A percentile compares a stretch with the other conserved stretches of the same genome.
These are phyloP conservation scores for Leptinotarsa undecemlineata DNA, from an alignment of 1,140 invertebrate genomes.

Conservation along the genomic window DNA sequence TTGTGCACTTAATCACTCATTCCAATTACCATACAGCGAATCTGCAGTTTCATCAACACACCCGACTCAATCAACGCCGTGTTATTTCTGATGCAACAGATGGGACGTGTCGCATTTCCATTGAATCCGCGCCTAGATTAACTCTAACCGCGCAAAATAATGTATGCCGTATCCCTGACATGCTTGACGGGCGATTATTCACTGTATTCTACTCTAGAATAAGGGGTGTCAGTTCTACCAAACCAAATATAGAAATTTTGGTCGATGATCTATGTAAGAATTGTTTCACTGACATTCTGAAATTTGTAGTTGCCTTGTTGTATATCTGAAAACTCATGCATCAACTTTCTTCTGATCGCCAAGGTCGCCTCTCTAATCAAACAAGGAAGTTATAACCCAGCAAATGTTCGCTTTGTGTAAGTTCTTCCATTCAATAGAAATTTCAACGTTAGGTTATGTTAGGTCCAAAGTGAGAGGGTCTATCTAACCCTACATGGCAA, in stretches of 20 bases:
- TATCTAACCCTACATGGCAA: no score
- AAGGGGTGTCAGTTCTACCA: background rate
- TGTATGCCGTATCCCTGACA: background rate
- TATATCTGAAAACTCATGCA: no score
- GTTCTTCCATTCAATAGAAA: no score
- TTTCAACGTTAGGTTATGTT: no score
- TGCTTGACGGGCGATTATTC: background rate
- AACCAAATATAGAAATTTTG: background rate
- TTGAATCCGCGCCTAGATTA: background rate
- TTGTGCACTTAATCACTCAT: background rate
- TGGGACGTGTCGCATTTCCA: background rate
- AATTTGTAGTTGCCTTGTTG: no score
- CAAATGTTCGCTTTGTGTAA: no score
- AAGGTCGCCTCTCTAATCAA: no score
- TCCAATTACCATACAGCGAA: background rate
- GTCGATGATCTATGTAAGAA: no score
- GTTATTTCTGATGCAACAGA: constrained; percentile 3
- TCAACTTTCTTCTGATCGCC: no score
- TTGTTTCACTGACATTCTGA: no score
- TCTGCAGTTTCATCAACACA: background rate
- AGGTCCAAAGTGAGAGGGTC: no score
- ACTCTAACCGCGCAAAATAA: constrained; percentile 1
- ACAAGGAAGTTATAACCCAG: no score
- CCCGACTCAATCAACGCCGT: constrained; percentile 1
- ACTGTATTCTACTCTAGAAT: background rate